These are phyloP conservation scores for Thalassarche chlororhynchos DNA, from an alignment of 2,113 vertebrate genomes.

Conservation along the genomic window DNA sequence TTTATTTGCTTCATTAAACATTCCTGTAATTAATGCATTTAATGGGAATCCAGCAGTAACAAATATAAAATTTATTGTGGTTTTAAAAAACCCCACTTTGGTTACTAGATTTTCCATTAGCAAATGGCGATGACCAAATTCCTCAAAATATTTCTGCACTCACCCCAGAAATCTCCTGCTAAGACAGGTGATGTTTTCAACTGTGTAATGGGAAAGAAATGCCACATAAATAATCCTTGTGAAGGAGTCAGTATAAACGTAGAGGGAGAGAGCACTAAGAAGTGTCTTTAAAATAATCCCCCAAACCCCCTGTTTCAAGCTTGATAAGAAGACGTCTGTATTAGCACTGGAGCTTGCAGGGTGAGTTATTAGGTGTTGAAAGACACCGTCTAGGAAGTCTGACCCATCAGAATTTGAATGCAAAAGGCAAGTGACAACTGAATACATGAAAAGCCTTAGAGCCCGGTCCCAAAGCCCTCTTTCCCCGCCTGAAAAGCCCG, in stretches of 20 bases:
- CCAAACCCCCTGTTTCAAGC: not conserved
- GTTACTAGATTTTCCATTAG: constrained; percentile 77
- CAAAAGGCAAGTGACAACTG: constrained; percentile 60
- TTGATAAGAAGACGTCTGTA: constrained; percentile 71
- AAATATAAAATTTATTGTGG: constrained; percentile 78
- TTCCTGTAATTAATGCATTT: constrained; percentile 79
- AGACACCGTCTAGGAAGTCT: constrained; percentile 67
- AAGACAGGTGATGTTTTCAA: constrained; percentile 75
- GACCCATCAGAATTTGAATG: constrained; percentile 58
- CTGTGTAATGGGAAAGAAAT: constrained; percentile 70
- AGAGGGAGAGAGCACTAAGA: constrained; percentile 47
- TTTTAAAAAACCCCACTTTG: constrained; percentile 11
- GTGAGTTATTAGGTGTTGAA: constrained; percentile 81
- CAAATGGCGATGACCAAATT: constrained; percentile 55
- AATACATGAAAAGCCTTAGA: constrained; percentile 53
- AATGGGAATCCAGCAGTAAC: constrained; percentile 76
- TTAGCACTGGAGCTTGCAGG: constrained; percentile 30
- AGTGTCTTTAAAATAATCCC: constrained; percentile 73
- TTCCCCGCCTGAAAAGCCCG: constrained; percentile 33
- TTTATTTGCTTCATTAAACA: constrained; percentile 75
- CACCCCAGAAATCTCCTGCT: constrained; percentile 71
- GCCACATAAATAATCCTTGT: constrained; percentile 74
- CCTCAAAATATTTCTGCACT: constrained; percentile 65
- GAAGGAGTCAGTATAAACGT: constrained; percentile 58
- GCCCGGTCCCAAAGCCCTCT: constrained; percentile 1